Percentiles rank a stretch among this genome's conserved stretches.
Conservation (phyloP, 1,140 invertebrate species). For the Dreissena rostriformis region DNA sequence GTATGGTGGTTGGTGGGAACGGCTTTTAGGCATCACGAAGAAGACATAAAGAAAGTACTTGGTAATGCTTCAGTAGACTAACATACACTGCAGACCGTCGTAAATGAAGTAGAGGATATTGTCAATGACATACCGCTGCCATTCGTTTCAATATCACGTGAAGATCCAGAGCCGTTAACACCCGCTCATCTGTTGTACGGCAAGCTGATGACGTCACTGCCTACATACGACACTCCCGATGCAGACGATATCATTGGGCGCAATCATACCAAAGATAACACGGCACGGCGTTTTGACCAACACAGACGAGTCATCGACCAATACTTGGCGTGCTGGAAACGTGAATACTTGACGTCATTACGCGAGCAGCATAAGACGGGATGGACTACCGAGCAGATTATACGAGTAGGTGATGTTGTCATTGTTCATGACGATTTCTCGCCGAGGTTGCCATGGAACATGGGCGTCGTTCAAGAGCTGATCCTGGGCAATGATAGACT, state of each 20-base stretch:
- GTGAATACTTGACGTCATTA: background rate
- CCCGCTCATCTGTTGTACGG: background rate
- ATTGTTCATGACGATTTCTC: background rate
- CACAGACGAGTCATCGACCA: background rate
- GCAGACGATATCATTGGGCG: too few relatives aligned
- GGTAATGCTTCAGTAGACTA: background rate
- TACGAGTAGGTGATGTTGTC: background rate
- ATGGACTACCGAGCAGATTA: background rate
- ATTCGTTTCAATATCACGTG: background rate
- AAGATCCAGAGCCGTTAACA: background rate
- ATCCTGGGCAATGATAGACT: too few relatives aligned
- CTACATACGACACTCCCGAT: background rate
- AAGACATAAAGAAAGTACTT: background rate
- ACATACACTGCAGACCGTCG: background rate
- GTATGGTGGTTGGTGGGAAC: background rate
- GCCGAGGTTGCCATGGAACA: background rate
- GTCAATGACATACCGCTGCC: slow-evolving; percentile 11
- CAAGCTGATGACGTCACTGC: background rate
- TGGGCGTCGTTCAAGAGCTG: background rate
- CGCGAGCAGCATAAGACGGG: background rate
- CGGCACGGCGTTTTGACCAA: background rate
- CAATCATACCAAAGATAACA: background rate
- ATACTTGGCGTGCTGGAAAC: background rate
- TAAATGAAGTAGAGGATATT: slow-evolving; percentile 2
- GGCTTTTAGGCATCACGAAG: background rate